Conservation (phyloP, 2,888 invertebrate genomes). For the Gibbula magus region DNA sequence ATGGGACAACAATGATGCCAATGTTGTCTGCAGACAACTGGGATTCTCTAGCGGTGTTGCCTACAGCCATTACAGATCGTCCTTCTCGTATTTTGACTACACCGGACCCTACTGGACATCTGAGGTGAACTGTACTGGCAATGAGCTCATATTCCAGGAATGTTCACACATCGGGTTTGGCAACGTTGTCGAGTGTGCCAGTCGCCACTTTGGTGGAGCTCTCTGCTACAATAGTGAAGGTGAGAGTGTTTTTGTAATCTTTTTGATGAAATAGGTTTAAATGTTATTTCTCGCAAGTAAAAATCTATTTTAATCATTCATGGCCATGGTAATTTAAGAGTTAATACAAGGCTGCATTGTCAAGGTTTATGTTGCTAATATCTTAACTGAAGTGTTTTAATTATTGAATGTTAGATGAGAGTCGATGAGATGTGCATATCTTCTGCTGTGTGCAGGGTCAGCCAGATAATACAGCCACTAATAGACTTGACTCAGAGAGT, state of each 20-base stretch:
- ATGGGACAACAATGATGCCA: constrained; percentile 60
- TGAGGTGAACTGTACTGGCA: constrained; percentile 56
- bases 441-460: no score
- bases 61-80: constrained; percentile 60
- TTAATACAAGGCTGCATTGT: no score
- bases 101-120: constrained; percentile 80
- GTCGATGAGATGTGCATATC: no score
- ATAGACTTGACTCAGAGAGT: no score
- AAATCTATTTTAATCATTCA: no score
- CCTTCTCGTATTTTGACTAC: constrained; percentile 46
- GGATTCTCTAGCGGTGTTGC: constrained; percentile 52
- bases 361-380: no score
- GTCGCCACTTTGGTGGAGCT: constrained; percentile 57
- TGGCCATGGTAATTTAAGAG: no score
- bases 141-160: constrained; percentile 48
- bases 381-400: no score
- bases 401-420: no score
- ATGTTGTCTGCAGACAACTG: constrained; percentile 54
- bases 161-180: constrained; percentile 58
- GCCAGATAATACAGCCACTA: no score
- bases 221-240: constrained; percentile 60
- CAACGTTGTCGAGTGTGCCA: constrained; percentile 53
- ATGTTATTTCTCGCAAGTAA: no score
- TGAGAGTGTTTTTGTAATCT: constrained; percentile 31
- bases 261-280: no score